phyloP scores from a whole-genome alignment of 2,797 vertebrate genomes.

The Eremophila alpestris region DNA sequence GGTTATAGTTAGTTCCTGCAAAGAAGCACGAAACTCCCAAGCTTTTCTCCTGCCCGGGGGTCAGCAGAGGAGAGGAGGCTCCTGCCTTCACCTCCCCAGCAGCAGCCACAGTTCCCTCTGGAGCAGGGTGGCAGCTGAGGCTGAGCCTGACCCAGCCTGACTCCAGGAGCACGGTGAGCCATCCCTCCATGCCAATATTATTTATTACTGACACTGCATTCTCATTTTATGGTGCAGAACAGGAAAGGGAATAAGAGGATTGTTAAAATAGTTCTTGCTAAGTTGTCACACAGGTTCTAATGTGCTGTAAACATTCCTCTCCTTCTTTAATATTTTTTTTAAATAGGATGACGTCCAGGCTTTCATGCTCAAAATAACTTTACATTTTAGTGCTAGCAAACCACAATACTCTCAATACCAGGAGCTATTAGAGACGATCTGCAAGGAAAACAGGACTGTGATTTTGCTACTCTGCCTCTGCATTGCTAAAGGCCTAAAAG shows the following conservation, averaged over 20 bases:
- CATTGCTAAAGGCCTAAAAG: neutral
- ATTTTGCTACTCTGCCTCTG: neutral
- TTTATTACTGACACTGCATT: neutral
- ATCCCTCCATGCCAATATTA: neutral
- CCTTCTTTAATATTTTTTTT: constrained; percentile 3
- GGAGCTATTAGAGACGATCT: neutral
- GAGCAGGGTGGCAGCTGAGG: neutral
- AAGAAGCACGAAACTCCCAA: neutral
- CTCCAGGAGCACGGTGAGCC: neutral
- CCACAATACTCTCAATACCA: neutral
- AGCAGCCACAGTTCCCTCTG: rapidly evolving
- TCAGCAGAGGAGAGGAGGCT: neutral
- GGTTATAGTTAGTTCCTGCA: neutral
- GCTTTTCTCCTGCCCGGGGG: neutral
- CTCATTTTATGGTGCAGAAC: neutral
- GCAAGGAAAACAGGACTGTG: neutral
- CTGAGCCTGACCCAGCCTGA: neutral
- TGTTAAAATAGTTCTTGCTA: constrained; percentile 53
- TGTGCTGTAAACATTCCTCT: constrained; percentile 43
- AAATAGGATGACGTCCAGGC: neutral
- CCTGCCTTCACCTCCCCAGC: neutral
- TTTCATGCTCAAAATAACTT: constrained; percentile 39
- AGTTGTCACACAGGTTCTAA: constrained; percentile 58
- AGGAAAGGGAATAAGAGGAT: constrained; percentile 52
- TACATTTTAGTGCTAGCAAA: constrained; percentile 14